A percentile compares a stretch with the other conserved stretches of the same genome.
Conservation (phyloP, 2,888 invertebrate species). For the Drosophila nr. fundita region DNA sequence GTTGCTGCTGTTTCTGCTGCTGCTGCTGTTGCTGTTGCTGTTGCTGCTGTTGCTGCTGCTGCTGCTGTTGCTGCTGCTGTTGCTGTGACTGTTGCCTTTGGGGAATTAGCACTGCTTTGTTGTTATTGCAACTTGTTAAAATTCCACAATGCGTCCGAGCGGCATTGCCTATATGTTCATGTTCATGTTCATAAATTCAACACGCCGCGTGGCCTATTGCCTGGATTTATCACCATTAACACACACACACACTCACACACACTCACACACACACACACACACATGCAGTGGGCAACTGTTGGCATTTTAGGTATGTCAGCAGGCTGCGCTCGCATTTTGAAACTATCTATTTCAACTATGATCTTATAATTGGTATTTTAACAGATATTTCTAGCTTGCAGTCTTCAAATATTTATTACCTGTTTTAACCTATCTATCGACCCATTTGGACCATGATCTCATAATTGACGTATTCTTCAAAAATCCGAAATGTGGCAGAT, state of each 20-base stretch:
- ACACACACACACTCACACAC: constrained; percentile 23
- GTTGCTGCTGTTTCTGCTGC: constrained; percentile 28
- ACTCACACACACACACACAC: constrained; percentile 4
- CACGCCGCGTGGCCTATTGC: constrained; percentile 42
- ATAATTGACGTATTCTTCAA: neutral
- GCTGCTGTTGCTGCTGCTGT: constrained; percentile 44
- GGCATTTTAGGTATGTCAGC: neutral
- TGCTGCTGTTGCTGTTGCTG: constrained; percentile 48
- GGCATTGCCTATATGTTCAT: constrained; percentile 33
- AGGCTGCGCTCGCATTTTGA: constrained; percentile 3
- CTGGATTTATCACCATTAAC: constrained; percentile 36
- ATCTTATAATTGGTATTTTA: constrained; percentile 1
- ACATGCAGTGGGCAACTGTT: neutral
- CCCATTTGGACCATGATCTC: neutral
- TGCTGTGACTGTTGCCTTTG: constrained; percentile 60
- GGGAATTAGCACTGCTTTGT: constrained; percentile 77
- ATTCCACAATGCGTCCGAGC: constrained; percentile 64
- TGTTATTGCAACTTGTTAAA: constrained; percentile 77
- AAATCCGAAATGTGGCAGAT: neutral
- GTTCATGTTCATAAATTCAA: constrained; percentile 74
- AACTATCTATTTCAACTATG: constrained; percentile 23
- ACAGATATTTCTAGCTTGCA: neutral
- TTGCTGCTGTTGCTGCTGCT: constrained; percentile 34
- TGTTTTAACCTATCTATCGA: neutral
- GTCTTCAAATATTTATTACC: neutral